Evolutionary conservation across 64 coral and sea anemone genomes (phyloP).

Genomic region (Porites lutea): DNA sequence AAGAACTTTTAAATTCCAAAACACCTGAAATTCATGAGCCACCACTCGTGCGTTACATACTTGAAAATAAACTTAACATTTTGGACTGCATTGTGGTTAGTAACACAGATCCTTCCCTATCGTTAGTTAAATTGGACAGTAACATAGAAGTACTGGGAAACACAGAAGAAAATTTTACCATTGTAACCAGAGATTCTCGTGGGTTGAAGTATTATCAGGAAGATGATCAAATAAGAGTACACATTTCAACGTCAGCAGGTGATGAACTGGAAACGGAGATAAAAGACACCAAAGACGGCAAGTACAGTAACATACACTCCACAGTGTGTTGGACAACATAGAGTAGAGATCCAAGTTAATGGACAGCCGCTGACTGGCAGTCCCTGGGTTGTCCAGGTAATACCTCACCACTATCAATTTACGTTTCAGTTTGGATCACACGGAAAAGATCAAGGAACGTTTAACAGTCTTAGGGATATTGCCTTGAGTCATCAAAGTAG

Average conservation of each 20-base stretch:
- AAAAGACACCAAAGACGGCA: too few species aligned
- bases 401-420: not conserved
- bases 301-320: too few species aligned
- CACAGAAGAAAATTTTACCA: not conserved
- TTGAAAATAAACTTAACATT: not conserved
- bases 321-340: too few species aligned
- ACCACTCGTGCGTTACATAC: not conserved
- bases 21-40: not conserved
- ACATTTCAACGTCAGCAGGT: not conserved
- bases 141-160: not conserved
- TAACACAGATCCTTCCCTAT: too few species aligned
- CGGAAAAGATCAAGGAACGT: not conserved
- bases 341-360: too few species aligned
- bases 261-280: not conserved
- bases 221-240: not conserved
- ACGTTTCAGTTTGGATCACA: not conserved
- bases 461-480: not conserved
- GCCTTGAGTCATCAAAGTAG: not conserved
- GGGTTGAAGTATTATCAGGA: not conserved
- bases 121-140: too few species aligned
- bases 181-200: constrained; percentile 9
- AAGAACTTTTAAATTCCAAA: not conserved
- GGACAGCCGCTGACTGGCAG: too few species aligned
- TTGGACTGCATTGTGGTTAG: not conserved
- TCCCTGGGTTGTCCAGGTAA: too few species aligned